Evolutionary conservation across 2,888 invertebrate species (phyloP).

Genomic region (Acrobasis consociella): DNA sequence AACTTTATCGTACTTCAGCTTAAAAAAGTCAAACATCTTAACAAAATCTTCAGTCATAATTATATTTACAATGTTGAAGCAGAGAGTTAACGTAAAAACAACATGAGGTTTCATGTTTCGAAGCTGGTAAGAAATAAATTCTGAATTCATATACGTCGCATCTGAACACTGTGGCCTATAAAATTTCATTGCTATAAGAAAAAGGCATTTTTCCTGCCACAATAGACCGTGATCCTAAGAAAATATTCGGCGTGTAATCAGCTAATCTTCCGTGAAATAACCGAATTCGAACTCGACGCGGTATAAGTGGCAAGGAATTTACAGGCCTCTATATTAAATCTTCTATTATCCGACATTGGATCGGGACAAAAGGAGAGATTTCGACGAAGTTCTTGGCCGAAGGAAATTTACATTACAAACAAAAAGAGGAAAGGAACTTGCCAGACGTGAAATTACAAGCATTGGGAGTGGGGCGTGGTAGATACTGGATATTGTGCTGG

Average conservation of each 20-base stretch:
- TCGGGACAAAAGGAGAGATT: constrained; percentile 61
- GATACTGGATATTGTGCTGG: constrained; percentile 50
- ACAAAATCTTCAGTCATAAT: constrained; percentile 33
- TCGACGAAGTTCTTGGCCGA: constrained; percentile 52
- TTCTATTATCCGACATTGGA: constrained; percentile 59
- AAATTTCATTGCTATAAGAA: constrained; percentile 21
- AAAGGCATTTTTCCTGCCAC: constrained; percentile 26
- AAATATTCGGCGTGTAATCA: constrained; percentile 45
- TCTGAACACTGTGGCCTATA: constrained; percentile 17
- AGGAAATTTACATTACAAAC: constrained; percentile 69
- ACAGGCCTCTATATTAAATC: constrained; percentile 61
- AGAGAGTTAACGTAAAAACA: constrained; percentile 7
- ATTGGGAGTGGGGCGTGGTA: constrained; percentile 49
- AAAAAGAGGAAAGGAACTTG: constrained; percentile 57
- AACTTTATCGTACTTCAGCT: constrained; percentile 47
- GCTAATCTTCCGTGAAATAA: constrained; percentile 55
- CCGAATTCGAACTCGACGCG: constrained; percentile 46
- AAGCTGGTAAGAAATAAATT: not conserved
- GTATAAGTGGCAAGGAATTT: constrained; percentile 50
- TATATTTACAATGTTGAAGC: constrained; percentile 16
- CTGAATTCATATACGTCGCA: constrained; percentile 8
- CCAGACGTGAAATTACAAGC: constrained; percentile 62
- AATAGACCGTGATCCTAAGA: constrained; percentile 30
- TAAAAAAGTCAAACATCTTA: constrained; percentile 47
- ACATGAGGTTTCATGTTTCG: constrained; percentile 20